Percentiles rank a stretch among this genome's conserved stretches.
Evolutionary conservation across 1,140 invertebrate species (phyloP).

Genomic region (Formica selysi): DNA sequence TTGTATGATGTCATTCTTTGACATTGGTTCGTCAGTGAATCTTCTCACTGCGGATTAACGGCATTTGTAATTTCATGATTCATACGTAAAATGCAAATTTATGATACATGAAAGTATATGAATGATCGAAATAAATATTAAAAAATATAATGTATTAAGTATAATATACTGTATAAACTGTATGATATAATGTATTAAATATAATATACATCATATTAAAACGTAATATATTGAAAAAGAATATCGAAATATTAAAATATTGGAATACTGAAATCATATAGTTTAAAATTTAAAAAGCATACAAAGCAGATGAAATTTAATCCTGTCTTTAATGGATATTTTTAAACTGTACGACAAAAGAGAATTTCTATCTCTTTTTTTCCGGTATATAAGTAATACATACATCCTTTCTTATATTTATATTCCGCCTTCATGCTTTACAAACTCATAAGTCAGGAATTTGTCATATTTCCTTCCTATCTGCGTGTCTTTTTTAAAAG

Average conservation of each 20-base stretch:
- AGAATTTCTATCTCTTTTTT: slow-evolving; percentile 1
- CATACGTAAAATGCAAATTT: neutral
- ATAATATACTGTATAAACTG: neutral
- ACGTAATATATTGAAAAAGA: no score
- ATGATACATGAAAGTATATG: neutral
- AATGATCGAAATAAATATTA: neutral
- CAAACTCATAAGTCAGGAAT: slow-evolving; percentile 19
- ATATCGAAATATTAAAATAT: neutral
- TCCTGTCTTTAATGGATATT: neutral
- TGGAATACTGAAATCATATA: neutral
- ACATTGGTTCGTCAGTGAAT: neutral
- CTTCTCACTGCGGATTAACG: neutral
- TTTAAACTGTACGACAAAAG: slow-evolving; percentile 1
- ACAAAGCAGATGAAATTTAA: neutral
- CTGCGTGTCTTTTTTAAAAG: neutral
- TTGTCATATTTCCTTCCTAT: neutral
- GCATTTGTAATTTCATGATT: slow-evolving; percentile 1
- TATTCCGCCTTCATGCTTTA: neutral
- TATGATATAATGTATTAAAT: neutral
- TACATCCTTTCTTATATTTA: neutral
- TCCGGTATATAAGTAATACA: neutral
- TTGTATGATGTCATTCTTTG: slow-evolving; percentile 31
- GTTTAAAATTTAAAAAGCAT: neutral
- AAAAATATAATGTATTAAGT: neutral
- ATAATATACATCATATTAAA: neutral